Percentiles rank a stretch among this genome's conserved stretches.
These are phyloP conservation scores for Paedocypris sp. DNA, from an alignment of 2,113 vertebrate genomes.

Conservation along the genomic window DNA sequence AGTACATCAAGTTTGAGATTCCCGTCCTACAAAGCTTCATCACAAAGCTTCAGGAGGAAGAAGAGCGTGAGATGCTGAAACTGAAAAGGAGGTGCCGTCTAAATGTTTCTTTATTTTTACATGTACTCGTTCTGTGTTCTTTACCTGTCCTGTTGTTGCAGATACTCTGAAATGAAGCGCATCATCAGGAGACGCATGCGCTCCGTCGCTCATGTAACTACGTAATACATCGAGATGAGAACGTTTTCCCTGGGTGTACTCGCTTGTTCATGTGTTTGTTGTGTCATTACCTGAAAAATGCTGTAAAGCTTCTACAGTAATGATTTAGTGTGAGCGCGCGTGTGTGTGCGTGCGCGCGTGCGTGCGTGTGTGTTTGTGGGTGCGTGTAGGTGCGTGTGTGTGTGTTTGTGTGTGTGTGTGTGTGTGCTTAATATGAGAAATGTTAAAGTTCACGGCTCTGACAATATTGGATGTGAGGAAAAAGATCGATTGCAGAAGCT, in stretches of 20 bases:
- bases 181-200: slow-evolving; percentile 77
- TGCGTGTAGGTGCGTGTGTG: no score
- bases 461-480: no score
- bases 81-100: slow-evolving; percentile 72
- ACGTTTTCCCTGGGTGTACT: no score
- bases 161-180: slow-evolving; percentile 70
- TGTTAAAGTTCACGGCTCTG: no score
- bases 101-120: not conserved
- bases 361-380: no score
- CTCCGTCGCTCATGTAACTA: not conserved
- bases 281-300: no score
- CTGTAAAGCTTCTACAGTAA: not conserved
- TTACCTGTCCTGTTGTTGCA: slow-evolving; percentile 26
- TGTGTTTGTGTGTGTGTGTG: no score
- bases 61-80: slow-evolving; percentile 88
- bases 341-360: no score
- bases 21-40: slow-evolving; percentile 93
- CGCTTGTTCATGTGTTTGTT: no score
- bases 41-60: slow-evolving; percentile 88
- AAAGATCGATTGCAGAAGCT: no score
- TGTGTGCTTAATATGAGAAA: no score
- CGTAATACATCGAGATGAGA: slow-evolving; percentile 1
- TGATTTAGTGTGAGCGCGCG: not conserved
- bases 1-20: slow-evolving; percentile 98
- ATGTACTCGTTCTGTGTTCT: not conserved